phyloP scores from a whole-genome alignment of 2,797 vertebrate species.

The Sebastes oblongus region DNA sequence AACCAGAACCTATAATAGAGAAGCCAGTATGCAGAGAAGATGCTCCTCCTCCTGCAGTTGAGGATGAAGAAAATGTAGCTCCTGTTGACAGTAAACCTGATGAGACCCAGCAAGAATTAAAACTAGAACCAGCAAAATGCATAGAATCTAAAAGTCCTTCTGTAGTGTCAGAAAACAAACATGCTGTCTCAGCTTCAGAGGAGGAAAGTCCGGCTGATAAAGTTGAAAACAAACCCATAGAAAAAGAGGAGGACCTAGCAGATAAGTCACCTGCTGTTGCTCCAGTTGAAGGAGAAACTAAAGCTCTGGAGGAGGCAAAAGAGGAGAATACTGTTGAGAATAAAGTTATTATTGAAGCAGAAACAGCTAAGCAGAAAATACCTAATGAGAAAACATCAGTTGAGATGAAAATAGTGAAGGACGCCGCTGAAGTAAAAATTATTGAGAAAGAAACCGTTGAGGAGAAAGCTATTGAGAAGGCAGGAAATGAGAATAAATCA shows the following conservation, averaged over 20 bases:
- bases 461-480: not conserved
- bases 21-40: not conserved
- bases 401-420: constrained; percentile 17
- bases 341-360: not conserved
- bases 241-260: constrained; percentile 2
- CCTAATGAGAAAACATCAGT: constrained; percentile 13
- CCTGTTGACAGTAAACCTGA: constrained; percentile 25
- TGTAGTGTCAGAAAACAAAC: constrained; percentile 7
- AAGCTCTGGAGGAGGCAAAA: constrained; percentile 4
- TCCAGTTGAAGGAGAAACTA: constrained; percentile 20
- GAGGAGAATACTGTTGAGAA: not conserved
- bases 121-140: constrained; percentile 1
- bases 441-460: not conserved
- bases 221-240: constrained; percentile 9
- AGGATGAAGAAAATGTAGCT: not conserved
- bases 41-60: not conserved
- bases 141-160: not conserved
- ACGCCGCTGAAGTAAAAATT: not conserved
- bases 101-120: not conserved
- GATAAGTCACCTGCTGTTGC: not conserved
- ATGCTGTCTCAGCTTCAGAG: not conserved
- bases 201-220: constrained; percentile 13
- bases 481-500: constrained; percentile 21
- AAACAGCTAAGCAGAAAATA: constrained; percentile 8
- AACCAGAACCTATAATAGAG: constrained; percentile 28